These are phyloP conservation scores for Caenorhabditis parvicauda DNA, from an alignment of 2,888 invertebrate species.

Conservation along the genomic window DNA sequence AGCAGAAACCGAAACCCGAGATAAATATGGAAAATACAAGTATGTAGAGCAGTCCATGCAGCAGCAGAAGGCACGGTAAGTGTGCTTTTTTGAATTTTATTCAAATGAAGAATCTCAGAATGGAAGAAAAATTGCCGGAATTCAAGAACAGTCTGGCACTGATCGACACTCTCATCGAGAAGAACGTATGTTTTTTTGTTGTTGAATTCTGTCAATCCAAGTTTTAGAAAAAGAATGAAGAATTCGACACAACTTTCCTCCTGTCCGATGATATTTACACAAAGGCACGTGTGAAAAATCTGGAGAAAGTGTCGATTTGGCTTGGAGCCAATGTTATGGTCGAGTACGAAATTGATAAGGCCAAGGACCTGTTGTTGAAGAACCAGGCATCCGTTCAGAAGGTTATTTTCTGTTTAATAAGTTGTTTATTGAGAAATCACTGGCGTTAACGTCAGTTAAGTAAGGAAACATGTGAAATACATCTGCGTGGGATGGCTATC, in stretches of 20 bases:
- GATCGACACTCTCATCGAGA: slow-evolving; percentile 74
- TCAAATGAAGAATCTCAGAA: slow-evolving; percentile 7
- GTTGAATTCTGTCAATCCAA: slow-evolving; percentile 75
- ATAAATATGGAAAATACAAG: slow-evolving; percentile 45
- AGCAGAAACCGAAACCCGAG: slow-evolving; percentile 33
- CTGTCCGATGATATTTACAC: slow-evolving; percentile 49
- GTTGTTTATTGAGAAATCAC: neutral
- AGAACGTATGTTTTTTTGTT: slow-evolving; percentile 11
- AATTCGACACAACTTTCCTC: slow-evolving; percentile 44
- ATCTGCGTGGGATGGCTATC: no score
- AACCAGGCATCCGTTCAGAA: slow-evolving; percentile 28
- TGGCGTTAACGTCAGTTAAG: neutral
- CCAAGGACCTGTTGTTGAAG: slow-evolving; percentile 48
- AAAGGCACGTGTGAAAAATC: slow-evolving; percentile 39
- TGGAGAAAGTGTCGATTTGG: slow-evolving; percentile 46
- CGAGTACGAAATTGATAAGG: slow-evolving; percentile 55
- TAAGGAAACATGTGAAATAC: no score
- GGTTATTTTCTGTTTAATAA: slow-evolving; percentile 7
- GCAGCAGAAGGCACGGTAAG: slow-evolving; percentile 12
- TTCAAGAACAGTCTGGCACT: slow-evolving; percentile 70
- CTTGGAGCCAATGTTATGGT: slow-evolving; percentile 60
- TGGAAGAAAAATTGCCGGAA: slow-evolving; percentile 46
- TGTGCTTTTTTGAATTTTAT: neutral
- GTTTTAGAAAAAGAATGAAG: slow-evolving; percentile 65
- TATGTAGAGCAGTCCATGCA: slow-evolving; percentile 37